Evolutionary conservation across 1,140 invertebrate species (phyloP).

Genomic region (Drosophila nasuta): DNA sequence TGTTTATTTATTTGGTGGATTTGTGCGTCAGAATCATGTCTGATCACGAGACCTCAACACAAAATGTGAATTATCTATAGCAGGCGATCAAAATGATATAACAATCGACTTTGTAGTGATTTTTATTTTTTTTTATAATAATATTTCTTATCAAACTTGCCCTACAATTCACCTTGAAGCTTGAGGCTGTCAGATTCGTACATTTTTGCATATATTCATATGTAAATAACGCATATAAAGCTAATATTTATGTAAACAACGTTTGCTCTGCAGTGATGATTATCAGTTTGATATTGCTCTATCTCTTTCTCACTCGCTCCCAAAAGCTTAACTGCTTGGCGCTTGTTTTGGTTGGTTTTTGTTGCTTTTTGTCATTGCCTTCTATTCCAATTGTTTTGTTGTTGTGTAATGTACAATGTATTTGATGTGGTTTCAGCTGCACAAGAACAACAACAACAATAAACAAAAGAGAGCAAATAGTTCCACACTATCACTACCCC

Average conservation of each 20-base stretch:
- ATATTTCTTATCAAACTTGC: constrained; percentile 26
- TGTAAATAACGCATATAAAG: constrained; percentile 2
- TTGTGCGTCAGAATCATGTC: background rate
- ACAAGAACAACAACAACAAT: constrained; percentile 37
- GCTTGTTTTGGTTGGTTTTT: constrained; percentile 48
- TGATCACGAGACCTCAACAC: constrained; percentile 30
- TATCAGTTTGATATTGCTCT: constrained; percentile 6
- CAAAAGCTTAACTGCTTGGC: constrained; percentile 22
- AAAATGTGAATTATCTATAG: constrained; percentile 4
- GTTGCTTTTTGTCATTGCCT: constrained; percentile 9
- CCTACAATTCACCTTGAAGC: constrained; percentile 39
- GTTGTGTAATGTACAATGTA: constrained; percentile 11
- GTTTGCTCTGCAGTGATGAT: background rate
- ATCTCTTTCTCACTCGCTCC: background rate
- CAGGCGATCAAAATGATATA: constrained; percentile 21
- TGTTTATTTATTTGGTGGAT: constrained; percentile 18
- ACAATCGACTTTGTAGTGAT: background rate
- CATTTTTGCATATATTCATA: constrained; percentile 13
- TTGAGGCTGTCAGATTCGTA: constrained; percentile 20
- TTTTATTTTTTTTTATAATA: background rate
- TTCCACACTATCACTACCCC: constrained; percentile 29
- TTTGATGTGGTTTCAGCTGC: constrained; percentile 34
- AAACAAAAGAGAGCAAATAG: constrained; percentile 6
- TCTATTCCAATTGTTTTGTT: constrained; percentile 29
- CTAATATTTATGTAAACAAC: constrained; percentile 11